Base-by-base conservation (phyloP, 2,888 invertebrate species). In the Odontomyia ornata region DNA sequence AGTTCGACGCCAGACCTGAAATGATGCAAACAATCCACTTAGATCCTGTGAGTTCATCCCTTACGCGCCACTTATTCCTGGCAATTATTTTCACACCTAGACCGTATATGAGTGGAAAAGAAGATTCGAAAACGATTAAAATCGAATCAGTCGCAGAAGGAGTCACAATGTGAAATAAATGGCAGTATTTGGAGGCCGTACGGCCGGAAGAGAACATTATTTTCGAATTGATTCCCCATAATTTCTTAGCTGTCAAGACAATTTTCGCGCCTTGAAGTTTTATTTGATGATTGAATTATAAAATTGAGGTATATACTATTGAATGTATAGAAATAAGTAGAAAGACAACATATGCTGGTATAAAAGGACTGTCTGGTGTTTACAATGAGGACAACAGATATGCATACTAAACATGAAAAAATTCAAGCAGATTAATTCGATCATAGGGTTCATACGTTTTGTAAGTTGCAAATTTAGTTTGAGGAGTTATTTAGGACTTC, bases 71-170 rank as follows among this genome's bases (percentile, higher is more conserved):
- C 57, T 73, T 73, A 18, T 4, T 47, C 11, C 21, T n/a, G 60
- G 73, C 73, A 73, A 73, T 73, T 73, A 73, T 57, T 73, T 73
- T 73, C 73, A 73, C 57, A 57, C 73, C 57, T 57, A 25, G 36
- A 60, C 36, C 9, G 57, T 57, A 25, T 21, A 47, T 56, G 28
- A 27, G n/a, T 21, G 30, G 18, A 43, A 25, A 21, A 47, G n/a
- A 21, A 11, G 47, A 30, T 25, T 60, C 73, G n/a, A 36, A 36
- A 30, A 21, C 73, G 73, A 73, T 73, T 73, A 73, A 73, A 73
- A 73, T 57, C 73, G 73, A 73, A 73, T 73, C 73, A 73, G 23
- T 25, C 52, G 56, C 47, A 18, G 11, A 30, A 47, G 28, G 56
- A 56, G 18, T 52, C 56, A 65, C 46, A 18, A 23, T 25, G 21